Conservation (phyloP, 2,888 invertebrate genomes). For the Ennomos quercinarius region DNA sequence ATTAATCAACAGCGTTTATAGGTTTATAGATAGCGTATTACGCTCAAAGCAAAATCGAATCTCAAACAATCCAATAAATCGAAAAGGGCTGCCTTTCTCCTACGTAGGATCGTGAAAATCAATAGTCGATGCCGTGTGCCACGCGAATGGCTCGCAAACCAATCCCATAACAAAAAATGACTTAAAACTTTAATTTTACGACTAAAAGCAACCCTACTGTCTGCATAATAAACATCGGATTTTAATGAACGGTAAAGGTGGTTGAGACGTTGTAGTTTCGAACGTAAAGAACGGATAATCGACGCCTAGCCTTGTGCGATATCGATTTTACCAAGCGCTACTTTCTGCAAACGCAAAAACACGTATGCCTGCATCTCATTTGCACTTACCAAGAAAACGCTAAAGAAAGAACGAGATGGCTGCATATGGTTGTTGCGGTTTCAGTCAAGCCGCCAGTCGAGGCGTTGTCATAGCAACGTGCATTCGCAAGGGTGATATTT, state of each 20-base stretch:
- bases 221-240: not conserved
- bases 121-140: slow-evolving; percentile 73
- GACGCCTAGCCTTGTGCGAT: slow-evolving; percentile 86
- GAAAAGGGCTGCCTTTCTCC: slow-evolving; percentile 55
- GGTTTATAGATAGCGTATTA: too few species aligned
- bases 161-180: slow-evolving; percentile 29
- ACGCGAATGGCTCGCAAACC: slow-evolving; percentile 48
- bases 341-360: slow-evolving; percentile 56
- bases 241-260: not conserved
- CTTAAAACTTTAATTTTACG: slow-evolving; percentile 22
- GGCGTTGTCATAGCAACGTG: slow-evolving; percentile 75
- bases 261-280: slow-evolving; percentile 45
- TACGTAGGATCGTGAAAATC: slow-evolving; percentile 71
- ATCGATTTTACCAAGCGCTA: slow-evolving; percentile 81
- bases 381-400: slow-evolving; percentile 30
- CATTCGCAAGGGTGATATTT: slow-evolving; percentile 73
- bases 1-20: too few species aligned
- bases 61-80: slow-evolving; percentile 68
- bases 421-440: slow-evolving; percentile 31
- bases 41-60: slow-evolving; percentile 19
- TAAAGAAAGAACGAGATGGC: slow-evolving; percentile 51
- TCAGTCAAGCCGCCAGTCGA: slow-evolving; percentile 54
- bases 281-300: slow-evolving; percentile 74
- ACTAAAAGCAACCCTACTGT: slow-evolving; percentile 31
- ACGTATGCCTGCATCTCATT: slow-evolving; percentile 51